Conservation (phyloP, 2,113 vertebrate genomes). For the Cervus canadensis region DNA sequence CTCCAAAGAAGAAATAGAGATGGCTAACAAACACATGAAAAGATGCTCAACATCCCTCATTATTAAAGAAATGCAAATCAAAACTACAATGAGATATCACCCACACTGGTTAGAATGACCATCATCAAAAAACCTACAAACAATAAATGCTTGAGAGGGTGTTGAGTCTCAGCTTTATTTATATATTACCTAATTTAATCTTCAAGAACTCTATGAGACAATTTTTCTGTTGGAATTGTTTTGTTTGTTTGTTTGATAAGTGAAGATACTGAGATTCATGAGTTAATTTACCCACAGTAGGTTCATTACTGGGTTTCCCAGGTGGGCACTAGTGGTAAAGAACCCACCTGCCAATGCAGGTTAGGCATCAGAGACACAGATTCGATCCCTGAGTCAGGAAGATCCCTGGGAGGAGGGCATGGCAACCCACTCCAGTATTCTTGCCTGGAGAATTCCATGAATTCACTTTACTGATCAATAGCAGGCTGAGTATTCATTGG, state of each 20-base stretch:
- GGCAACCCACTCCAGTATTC: not conserved
- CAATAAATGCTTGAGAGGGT: not conserved
- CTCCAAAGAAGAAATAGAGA: not conserved
- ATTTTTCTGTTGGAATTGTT: not conserved
- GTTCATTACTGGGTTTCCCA: not conserved
- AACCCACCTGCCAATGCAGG: not conserved
- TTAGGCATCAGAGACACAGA: not conserved
- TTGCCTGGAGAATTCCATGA: not conserved
- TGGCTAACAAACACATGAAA: not conserved
- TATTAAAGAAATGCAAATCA: not conserved
- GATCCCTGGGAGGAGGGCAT: not conserved
- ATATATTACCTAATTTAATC: not conserved
- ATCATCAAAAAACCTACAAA: not conserved
- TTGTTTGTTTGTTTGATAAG: not conserved
- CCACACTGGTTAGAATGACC: not conserved
- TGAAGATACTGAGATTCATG: not conserved
- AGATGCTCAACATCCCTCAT: not conserved
- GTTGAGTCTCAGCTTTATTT: not conserved
- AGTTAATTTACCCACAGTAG: not conserved
- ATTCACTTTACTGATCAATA: not conserved
- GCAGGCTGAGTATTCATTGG: too few relatives aligned
- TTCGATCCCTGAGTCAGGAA: not conserved
- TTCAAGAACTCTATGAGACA: not conserved
- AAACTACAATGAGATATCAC: not conserved
- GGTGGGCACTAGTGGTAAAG: not conserved